Evolutionary conservation across 2,888 invertebrate genomes (phyloP), one percentile per base, ranked within the genome.

Genomic region (Temnothorax rugatulus): DNA sequence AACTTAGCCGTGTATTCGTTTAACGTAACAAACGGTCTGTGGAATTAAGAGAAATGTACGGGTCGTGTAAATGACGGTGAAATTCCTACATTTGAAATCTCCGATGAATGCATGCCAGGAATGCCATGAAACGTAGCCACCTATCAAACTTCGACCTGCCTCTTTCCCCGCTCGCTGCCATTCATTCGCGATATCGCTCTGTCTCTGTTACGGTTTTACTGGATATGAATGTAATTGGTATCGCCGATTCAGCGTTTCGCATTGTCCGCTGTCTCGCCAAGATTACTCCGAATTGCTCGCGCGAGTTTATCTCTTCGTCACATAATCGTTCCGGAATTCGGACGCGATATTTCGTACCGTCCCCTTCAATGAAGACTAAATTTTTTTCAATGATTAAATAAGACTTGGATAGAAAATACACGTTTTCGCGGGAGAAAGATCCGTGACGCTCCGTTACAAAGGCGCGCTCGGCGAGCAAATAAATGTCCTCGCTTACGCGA

Each of bases 1-100:
- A 61, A 29, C 47, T 44, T 59, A 25, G 21, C 59, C 11, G 34
- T n/a, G 29, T 57, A 13, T 50, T 8, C 4, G 34, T 59, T 59
- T 21, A 59, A 34, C 13, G 34, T 79, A 59, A 79, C 34, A 38
- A 57, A n/a, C 11, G 73, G 25, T 59, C 38, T 18, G 38, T 11
- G 29, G 73, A 73, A 81, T 81, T 79, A 73, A 81, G 79, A 81
- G 73, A 81, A 59, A 61, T 59, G 38, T 38, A 25, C 73, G 25
- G 73, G 47, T 81, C 73, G 79, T 71, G 79, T 38, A 81, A 81
- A 81, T 81, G 73, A 81, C 79, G 73, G 79, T 15, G 59, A 71
- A 47, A 79, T 79, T 79, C 79, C 79, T 71, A 79, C 79, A 71
- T 79, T 79, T 79, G 79, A 79, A 71, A 79, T 79, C 79, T 59